phyloP scores from a whole-genome alignment of 2,888 invertebrate species.

The Phragmatobia fuliginosa region DNA sequence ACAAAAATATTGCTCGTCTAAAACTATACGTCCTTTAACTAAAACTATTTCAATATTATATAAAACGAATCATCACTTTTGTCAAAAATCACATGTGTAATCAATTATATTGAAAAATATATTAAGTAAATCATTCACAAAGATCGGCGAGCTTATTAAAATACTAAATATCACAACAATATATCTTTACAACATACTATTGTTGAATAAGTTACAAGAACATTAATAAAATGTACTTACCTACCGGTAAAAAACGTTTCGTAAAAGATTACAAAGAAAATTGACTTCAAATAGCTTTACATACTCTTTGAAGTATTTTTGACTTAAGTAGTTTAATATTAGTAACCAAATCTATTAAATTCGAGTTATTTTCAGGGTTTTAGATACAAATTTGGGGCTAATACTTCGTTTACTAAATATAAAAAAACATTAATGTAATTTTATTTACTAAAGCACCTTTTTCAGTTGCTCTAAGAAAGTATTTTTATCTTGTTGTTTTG shows the following conservation, averaged over 20 bases:
- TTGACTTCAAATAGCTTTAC: conserved; percentile 22
- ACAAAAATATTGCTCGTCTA: conserved; percentile 83
- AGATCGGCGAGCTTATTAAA: conserved; percentile 42
- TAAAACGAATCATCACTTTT: conserved; percentile 41
- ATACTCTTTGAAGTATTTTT: conserved; percentile 22
- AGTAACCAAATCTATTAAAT: conserved; percentile 36
- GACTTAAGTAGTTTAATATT: conserved; percentile 22
- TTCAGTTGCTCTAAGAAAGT: conserved; percentile 4
- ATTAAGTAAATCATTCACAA: conserved; percentile 26
- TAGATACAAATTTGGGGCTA: conserved; percentile 33
- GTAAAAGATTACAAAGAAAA: conserved; percentile 32
- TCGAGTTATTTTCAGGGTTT: conserved; percentile 25
- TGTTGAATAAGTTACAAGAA: conserved; percentile 34
- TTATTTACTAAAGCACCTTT: conserved; percentile 43
- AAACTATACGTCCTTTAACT: conserved; percentile 49
- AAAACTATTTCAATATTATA: conserved; percentile 40
- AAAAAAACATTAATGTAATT: conserved; percentile 19
- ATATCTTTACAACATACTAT: conserved; percentile 33
- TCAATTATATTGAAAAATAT: conserved; percentile 30
- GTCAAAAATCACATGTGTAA: conserved; percentile 41
- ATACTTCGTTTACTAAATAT: conserved; percentile 25
- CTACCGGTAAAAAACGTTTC: conserved; percentile 39
- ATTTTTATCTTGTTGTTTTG: not conserved
- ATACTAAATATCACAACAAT: conserved; percentile 42
- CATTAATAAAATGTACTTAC: conserved; percentile 39